Evolutionary conservation across 1,140 invertebrate species (phyloP).

Genomic region (Campoletis sonorensis): DNA sequence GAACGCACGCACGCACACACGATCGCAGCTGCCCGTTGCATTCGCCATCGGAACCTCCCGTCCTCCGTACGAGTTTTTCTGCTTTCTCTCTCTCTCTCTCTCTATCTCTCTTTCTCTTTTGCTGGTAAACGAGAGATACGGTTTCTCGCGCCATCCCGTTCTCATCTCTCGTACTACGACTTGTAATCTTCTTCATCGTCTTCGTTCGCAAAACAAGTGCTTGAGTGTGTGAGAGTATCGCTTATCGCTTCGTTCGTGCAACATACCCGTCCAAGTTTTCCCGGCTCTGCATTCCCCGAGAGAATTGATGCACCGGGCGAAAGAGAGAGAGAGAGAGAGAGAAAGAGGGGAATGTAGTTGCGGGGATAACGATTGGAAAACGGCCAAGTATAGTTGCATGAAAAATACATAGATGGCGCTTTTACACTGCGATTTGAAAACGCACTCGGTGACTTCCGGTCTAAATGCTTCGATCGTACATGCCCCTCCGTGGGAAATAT

Average conservation of each 20-base stretch:
- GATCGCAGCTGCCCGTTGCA: background rate
- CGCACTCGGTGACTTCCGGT: too few relatives aligned
- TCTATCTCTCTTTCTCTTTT: slow-evolving; percentile 28
- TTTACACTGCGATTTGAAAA: too few relatives aligned
- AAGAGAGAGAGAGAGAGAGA: background rate
- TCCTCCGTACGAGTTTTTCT: slow-evolving; percentile 15
- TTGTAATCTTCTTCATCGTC: slow-evolving; percentile 19
- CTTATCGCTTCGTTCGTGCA: background rate
- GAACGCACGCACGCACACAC: background rate
- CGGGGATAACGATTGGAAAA: background rate
- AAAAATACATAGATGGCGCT: background rate
- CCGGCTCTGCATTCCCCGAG: slow-evolving; percentile 15
- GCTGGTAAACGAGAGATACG: background rate
- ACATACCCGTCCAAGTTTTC: background rate
- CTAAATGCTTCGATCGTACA: too few relatives aligned
- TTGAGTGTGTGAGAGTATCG: background rate
- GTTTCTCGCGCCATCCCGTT: slow-evolving; percentile 36
- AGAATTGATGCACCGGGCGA: background rate
- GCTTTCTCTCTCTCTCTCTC: slow-evolving; percentile 13
- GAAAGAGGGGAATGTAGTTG: background rate
- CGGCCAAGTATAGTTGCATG: background rate
- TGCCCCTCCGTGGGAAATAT: too few relatives aligned
- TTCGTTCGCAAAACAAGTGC: slow-evolving; percentile 33
- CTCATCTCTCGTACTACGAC: background rate
- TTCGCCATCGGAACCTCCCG: slow-evolving; percentile 1